These are phyloP conservation scores for Pipistrellus kuhlii DNA, from an alignment of 2,797 vertebrate genomes.

Conservation along the genomic window DNA sequence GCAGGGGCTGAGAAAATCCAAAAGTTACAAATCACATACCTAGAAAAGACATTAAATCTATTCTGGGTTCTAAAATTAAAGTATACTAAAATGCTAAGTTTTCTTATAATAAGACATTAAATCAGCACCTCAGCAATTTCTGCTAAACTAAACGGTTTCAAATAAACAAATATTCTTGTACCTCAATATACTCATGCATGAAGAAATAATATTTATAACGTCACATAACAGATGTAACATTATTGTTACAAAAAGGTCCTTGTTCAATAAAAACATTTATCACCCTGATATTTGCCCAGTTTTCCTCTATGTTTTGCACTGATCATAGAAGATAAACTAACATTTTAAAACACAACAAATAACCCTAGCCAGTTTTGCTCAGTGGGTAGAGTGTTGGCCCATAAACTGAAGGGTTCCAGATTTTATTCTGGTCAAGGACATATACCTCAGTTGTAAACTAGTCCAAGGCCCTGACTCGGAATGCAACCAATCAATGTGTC, in stretches of 20 bases:
- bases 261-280: constrained; percentile 26
- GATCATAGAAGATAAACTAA: constrained; percentile 18
- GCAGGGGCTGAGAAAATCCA: not conserved
- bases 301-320: not conserved
- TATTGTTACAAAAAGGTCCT: not conserved
- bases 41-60: constrained; percentile 25
- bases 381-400: too few relatives aligned
- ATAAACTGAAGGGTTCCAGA: too few relatives aligned
- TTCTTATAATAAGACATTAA: constrained; percentile 35
- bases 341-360: not conserved
- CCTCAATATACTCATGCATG: not conserved
- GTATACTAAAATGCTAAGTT: constrained; percentile 32
- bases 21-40: not conserved
- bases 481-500: too few relatives aligned
- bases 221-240: not conserved
- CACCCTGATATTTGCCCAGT: not conserved
- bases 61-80: not conserved
- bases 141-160: constrained; percentile 7
- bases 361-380: too few relatives aligned
- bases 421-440: too few relatives aligned
- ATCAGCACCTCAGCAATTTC: constrained; percentile 4
- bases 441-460: too few relatives aligned
- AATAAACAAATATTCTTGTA: constrained; percentile 44
- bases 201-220: constrained; percentile 52
- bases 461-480: too few relatives aligned